A percentile compares a stretch with the other conserved stretches of the same genome.
These are phyloP conservation scores for Oreohelix idahoensis DNA, from an alignment of 1,140 invertebrate genomes.

Conservation along the genomic window DNA sequence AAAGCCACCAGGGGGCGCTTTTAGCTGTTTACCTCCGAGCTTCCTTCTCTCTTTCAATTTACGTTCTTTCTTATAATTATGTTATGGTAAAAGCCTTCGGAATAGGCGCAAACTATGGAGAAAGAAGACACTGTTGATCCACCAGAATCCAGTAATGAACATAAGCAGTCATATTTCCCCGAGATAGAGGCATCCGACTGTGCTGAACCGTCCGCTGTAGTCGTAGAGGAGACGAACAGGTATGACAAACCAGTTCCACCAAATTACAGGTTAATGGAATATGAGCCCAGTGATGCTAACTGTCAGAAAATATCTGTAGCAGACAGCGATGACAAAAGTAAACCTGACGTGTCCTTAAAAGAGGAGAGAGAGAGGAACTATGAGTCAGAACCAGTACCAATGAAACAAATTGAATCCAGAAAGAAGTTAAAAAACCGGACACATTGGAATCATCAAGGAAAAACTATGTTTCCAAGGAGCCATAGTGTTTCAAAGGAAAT, in stretches of 20 bases:
- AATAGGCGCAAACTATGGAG: neutral
- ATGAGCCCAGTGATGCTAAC: too few species aligned
- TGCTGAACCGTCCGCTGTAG: neutral
- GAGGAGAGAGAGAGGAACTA: constrained; percentile 12
- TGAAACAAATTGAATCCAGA: neutral
- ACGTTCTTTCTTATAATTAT: constrained; percentile 16
- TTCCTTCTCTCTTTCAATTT: constrained; percentile 32
- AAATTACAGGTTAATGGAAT: neutral
- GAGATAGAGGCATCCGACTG: neutral
- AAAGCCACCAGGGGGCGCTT: constrained; percentile 21
- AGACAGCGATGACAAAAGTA: neutral
- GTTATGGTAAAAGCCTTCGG: neutral
- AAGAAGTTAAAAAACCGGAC: constrained; percentile 4
- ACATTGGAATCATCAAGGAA: constrained; percentile 1
- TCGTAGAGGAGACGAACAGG: neutral
- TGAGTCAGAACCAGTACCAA: constrained; percentile 26
- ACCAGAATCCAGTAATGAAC: neutral
- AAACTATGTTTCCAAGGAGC: constrained; percentile 18
- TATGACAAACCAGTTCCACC: neutral
- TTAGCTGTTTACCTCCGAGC: constrained; percentile 26
- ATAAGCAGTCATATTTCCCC: neutral
- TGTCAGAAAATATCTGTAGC: neutral
- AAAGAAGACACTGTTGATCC: neutral
- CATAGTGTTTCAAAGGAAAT: constrained; percentile 9
- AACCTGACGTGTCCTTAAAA: neutral